Percentiles rank a stretch among this genome's conserved stretches.
phyloP scores from a whole-genome alignment of 2,888 invertebrate genomes.

The Eremobia ochroleuca region DNA sequence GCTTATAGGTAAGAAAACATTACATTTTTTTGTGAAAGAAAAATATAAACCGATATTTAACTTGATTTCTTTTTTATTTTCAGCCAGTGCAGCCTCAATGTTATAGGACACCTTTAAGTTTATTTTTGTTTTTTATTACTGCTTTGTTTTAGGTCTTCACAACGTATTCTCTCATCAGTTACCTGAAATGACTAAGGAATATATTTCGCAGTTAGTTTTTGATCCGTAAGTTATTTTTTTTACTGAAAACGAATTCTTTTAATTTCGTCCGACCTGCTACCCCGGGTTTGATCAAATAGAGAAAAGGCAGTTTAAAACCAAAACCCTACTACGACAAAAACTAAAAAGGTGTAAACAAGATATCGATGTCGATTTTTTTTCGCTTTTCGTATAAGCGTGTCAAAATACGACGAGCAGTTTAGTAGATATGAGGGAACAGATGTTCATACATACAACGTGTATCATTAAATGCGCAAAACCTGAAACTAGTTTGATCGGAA shows the following conservation, averaged over 20 bases:
- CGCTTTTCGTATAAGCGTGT: not conserved
- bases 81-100: constrained; percentile 10
- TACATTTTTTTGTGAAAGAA: not conserved
- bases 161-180: constrained; percentile 99
- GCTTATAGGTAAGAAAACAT: constrained; percentile 92
- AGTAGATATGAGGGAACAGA: not conserved
- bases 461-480: too few species aligned
- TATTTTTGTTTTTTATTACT: constrained; percentile 16
- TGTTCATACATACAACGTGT: too few species aligned
- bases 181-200: constrained; percentile 99
- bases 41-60: not conserved
- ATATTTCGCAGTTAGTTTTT: constrained; percentile 98
- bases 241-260: not conserved
- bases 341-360: too few species aligned
- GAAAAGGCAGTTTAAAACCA: not conserved
- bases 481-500: too few species aligned
- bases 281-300: too few species aligned
- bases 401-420: not conserved
- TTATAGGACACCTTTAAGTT: constrained; percentile 2
- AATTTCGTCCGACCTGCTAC: not conserved
- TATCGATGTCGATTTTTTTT: too few species aligned
- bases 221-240: constrained; percentile 93
- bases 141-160: constrained; percentile 92
- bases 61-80: constrained; percentile 3
- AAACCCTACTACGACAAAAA: too few species aligned